Conservation (phyloP, 2,888 invertebrate genomes). For the Hydroisotoma schaefferi region DNA sequence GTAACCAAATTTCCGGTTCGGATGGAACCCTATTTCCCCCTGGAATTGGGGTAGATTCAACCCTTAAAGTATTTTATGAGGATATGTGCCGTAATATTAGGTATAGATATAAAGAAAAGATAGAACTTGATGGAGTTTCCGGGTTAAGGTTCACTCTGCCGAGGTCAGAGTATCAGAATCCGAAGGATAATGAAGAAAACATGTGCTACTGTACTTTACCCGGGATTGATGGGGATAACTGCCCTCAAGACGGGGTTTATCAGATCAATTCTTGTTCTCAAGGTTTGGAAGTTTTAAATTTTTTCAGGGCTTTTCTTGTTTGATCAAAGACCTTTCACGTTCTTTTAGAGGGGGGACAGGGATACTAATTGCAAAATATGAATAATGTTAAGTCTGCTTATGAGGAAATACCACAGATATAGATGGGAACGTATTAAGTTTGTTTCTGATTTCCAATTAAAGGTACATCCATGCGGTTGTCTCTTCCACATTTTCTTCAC, state of each 20-base stretch:
- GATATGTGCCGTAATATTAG: constrained; percentile 7
- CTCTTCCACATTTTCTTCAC: constrained; percentile 10
- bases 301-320: neutral
- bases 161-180: constrained; percentile 1
- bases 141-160: constrained; percentile 11
- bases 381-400: too few relatives aligned
- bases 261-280: constrained; percentile 12
- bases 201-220: constrained; percentile 22
- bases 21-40: constrained; percentile 11
- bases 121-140: neutral
- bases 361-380: too few relatives aligned
- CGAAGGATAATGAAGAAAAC: constrained; percentile 6
- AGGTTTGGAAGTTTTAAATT: neutral
- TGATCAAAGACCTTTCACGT: neutral
- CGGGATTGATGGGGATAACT: constrained; percentile 5
- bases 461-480: constrained; percentile 11
- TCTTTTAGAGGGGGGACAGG: too few relatives aligned
- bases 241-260: constrained; percentile 11
- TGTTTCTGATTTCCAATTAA: neutral
- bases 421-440: too few relatives aligned
- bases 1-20: constrained; percentile 1
- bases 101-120: constrained; percentile 3
- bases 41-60: neutral
- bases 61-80: neutral
- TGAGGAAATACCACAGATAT: too few relatives aligned